Base-by-base conservation (phyloP, 2,113 vertebrate species). In the Labrus mixtus region DNA sequence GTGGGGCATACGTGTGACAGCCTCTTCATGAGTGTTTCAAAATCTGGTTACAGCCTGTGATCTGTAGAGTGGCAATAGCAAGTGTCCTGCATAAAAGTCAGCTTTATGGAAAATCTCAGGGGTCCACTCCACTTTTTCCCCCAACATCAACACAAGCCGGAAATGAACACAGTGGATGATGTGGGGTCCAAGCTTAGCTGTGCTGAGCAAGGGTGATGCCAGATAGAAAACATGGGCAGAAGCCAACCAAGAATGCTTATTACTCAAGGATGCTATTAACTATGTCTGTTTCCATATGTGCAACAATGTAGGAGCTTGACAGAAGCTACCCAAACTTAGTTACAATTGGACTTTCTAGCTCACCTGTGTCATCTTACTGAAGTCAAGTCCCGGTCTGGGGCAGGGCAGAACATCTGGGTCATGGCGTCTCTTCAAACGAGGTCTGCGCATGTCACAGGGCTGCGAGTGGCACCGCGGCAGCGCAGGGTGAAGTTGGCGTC, bases 381-480 rank as follows among this genome's bases (percentile, higher is more conserved):
- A 96, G 89, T 95, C 91, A 39, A 95, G 93, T 2, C 93, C 95
- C 39, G 95, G 95, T 76, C 95, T 91, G 33, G 92, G 87, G 74
- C 93, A 94, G 48, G 95, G 93, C 3, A 93, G 78, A 64, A 94
- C 93, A 56, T 96, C 96, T 1, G 95, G 93, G 62, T 96, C 96
- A 2, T 94, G 95, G 45, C 95, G 94, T 77, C 95, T 91, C 88
- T 96, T 96, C 82, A 96, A 88, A 16, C 94, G 95, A 72, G 95
- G 94, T 84, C 93, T 95, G 36, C 95, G 94, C 85, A 95, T 94
- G 81, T 97, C 96, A 50, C 96, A 96, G 68, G 96, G 96, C 85
- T 97, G 96, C 1, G 96, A 97, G 79, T 95, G 96, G 93, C 96
- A 96, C 69, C 95, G 94, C 7, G 95, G 95, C 73, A 96, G 92